Evolutionary conservation across 2,113 vertebrate species (phyloP).

Genomic region (Pseudorhombus dupliciocellatus): DNA sequence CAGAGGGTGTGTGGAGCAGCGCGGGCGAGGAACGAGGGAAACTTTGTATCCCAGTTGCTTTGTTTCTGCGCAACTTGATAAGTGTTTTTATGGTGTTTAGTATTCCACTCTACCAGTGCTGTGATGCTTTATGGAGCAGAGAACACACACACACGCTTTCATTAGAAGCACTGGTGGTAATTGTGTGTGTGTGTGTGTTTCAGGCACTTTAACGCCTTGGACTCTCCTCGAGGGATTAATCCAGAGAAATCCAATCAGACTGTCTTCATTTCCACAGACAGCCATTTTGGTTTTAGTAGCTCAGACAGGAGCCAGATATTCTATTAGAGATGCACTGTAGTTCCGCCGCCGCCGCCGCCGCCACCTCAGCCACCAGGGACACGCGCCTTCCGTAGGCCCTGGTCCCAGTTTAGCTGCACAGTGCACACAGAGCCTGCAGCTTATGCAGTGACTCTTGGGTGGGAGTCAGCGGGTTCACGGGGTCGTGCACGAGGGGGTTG

Average conservation of each 20-base stretch:
- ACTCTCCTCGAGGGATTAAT: constrained; percentile 71
- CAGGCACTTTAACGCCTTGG: constrained; percentile 38
- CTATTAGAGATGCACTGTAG: constrained; percentile 52
- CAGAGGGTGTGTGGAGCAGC: constrained; percentile 36
- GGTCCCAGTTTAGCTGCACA: background rate
- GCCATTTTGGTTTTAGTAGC: constrained; percentile 76
- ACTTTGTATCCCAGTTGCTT: constrained; percentile 47
- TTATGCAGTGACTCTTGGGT: constrained; percentile 14
- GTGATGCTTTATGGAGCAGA: constrained; percentile 73
- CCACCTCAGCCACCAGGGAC: background rate
- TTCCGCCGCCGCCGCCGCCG: constrained; percentile 16
- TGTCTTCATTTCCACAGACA: constrained; percentile 75
- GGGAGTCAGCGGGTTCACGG: constrained; percentile 23
- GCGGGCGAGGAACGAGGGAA: constrained; percentile 44
- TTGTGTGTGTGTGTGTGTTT: constrained; percentile 38
- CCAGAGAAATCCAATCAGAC: constrained; percentile 76
- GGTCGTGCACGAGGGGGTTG: constrained; percentile 24
- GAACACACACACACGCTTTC: constrained; percentile 61
- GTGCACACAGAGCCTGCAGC: background rate
- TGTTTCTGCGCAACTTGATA: constrained; percentile 60
- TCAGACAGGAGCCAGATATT: constrained; percentile 63
- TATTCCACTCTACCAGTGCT: constrained; percentile 58
- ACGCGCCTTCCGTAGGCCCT: background rate
- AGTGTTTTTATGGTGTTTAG: constrained; percentile 68
- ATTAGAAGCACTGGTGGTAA: constrained; percentile 60